Base-by-base conservation (phyloP, 2,888 invertebrate genomes). In the Andrena flavipes region DNA sequence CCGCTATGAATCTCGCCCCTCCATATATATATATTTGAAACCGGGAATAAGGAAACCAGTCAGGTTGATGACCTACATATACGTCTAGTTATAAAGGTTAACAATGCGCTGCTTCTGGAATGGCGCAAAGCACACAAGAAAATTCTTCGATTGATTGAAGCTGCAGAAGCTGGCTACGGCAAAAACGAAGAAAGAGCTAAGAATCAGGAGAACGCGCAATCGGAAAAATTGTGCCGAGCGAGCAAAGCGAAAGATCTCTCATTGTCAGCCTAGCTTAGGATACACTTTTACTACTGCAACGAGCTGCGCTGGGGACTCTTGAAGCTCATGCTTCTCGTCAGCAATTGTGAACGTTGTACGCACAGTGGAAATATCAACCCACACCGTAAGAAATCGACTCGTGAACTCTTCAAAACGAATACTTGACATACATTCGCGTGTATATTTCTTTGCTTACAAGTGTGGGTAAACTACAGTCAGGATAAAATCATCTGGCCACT, bases 191-290 rank as follows among this genome's bases (percentile, higher is more conserved):
- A 35, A 71, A 65, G 73, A 79, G 82, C 76, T 80, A 86, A 84
- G 84, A 88, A 56, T 79, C 84, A 59, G 83, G 84, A 84, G 60
- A 26, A 88, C 84, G 78, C 69, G 75, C 76, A 88, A 88, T 85
- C 75, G 75, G 74, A 80, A 84, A 87, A 88, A 87, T 88, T 80
- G 84, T 84, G 83, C 80, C 78, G 82, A 84, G 69, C 84, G 70
- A 65, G 74, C 82, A 84, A 76, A 87, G 75, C 63, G 69, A 65
- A 62, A 78, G 77, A 78, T 64, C 63, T 77, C 33, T 65, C 70
- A 30, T 8, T 42, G 42, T 42, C 42, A 23, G 69, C 10, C 63
- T 30, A 33, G 23, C 16, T 76, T 63, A 30, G 29, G 59, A 30
- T 48, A 29, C n/a, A 13, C 13, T 59, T 69, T 26, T n/a, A 4